phyloP scores from a whole-genome alignment of 2,888 invertebrate species.

The Epinotia ramella region DNA sequence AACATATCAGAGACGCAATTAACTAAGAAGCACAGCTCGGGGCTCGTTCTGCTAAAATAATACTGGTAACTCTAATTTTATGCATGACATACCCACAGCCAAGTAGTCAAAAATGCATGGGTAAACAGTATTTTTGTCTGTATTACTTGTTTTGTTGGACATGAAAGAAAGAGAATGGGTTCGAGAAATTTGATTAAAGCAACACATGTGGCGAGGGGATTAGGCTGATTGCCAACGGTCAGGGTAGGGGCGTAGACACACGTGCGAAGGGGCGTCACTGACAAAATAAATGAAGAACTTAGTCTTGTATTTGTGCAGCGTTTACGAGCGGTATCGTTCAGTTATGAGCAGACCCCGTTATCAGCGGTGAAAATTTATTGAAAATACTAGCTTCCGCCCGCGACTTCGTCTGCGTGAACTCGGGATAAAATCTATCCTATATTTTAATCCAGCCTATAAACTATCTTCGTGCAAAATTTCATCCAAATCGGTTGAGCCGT shows the following conservation, averaged over 20 bases:
- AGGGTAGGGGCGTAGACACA: slow-evolving; percentile 15
- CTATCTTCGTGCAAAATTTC: too few relatives aligned
- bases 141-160: slow-evolving; percentile 28
- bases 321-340: neutral
- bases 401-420: too few relatives aligned
- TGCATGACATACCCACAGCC: slow-evolving; percentile 14
- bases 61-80: slow-evolving; percentile 34
- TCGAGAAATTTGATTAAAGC: slow-evolving; percentile 43
- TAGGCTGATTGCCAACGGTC: slow-evolving; percentile 40
- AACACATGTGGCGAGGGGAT: slow-evolving; percentile 40
- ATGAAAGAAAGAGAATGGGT: slow-evolving; percentile 34
- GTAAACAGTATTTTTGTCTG: slow-evolving; percentile 14
- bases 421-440: too few relatives aligned
- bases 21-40: slow-evolving; percentile 17
- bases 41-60: slow-evolving; percentile 20
- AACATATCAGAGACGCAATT: slow-evolving; percentile 22
- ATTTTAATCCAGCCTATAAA: too few relatives aligned
- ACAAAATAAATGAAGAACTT: slow-evolving; percentile 5
- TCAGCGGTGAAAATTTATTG: too few relatives aligned
- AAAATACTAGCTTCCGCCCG: too few relatives aligned
- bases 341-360: too few relatives aligned
- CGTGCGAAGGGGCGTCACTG: slow-evolving; percentile 16
- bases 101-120: slow-evolving; percentile 9
- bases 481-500: too few relatives aligned
- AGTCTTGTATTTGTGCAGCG: neutral